Evolutionary conservation across 2,888 invertebrate species (phyloP).

Genomic region (Pseudanteris insignis): DNA sequence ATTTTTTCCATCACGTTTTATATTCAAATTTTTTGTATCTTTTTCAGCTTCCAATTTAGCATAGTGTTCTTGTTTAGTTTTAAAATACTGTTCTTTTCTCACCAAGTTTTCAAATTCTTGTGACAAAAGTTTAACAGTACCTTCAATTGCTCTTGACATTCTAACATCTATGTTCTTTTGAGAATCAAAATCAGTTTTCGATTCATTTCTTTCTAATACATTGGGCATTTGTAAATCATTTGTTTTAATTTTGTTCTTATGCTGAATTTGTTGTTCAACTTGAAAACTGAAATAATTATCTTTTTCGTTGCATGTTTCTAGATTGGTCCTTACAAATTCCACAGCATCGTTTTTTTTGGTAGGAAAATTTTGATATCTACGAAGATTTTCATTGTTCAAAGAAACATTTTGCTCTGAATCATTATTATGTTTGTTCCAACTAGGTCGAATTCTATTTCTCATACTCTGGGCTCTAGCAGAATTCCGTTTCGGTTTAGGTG

Average conservation of each 20-base stretch:
- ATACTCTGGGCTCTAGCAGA: conserved; percentile 60
- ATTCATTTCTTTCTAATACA: conserved; percentile 50
- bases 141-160: conserved; percentile 60
- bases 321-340: conserved; percentile 1
- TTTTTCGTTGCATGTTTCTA: conserved; percentile 24
- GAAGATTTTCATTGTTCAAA: conserved; percentile 22
- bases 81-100: conserved; percentile 56
- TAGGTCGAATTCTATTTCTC: conserved; percentile 58
- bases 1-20: conserved; percentile 67
- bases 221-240: conserved; percentile 8
- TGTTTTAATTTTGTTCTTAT: conserved; percentile 52
- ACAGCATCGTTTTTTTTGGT: conserved; percentile 8
- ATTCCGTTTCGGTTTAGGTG: conserved; percentile 72
- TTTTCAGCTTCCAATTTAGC: conserved; percentile 57
- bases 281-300: conserved; percentile 48
- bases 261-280: conserved; percentile 19
- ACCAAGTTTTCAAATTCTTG: conserved; percentile 62
- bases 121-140: conserved; percentile 60
- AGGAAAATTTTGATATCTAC: conserved; percentile 41
- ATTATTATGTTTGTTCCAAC: conserved; percentile 55
- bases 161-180: conserved; percentile 50
- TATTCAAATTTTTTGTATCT: conserved; percentile 49
- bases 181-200: conserved; percentile 51
- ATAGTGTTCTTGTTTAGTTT: conserved; percentile 51
- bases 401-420: conserved; percentile 9